A percentile compares a stretch with the other conserved stretches of the same genome.
These are phyloP conservation scores for Nipponia nippon DNA, from an alignment of 2,113 vertebrate species.

Conservation along the genomic window DNA sequence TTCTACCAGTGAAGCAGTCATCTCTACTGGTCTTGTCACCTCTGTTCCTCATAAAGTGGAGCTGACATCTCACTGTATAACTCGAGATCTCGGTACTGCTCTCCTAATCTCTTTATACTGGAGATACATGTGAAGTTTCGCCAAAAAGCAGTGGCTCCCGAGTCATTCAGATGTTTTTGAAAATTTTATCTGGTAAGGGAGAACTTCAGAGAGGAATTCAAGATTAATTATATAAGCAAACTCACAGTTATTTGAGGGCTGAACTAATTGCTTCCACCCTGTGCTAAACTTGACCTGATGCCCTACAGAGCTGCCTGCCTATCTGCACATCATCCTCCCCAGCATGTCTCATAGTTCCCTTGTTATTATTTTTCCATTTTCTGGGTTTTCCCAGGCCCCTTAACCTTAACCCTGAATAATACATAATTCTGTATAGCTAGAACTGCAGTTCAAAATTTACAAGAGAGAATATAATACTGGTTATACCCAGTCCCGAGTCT, in stretches of 20 bases:
- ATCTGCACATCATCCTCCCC: slow-evolving; percentile 41
- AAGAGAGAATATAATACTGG: neutral
- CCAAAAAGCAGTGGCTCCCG: neutral
- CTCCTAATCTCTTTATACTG: neutral
- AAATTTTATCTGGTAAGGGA: neutral
- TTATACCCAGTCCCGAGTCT: neutral
- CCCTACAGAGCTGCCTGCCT: slow-evolving; percentile 14
- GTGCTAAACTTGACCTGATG: slow-evolving; percentile 49
- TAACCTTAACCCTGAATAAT: slow-evolving; percentile 13
- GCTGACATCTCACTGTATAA: neutral
- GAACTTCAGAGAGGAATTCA: slow-evolving; percentile 8
- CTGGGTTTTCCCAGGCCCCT: slow-evolving; percentile 53
- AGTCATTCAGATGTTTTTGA: neutral
- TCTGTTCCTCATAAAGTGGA: neutral
- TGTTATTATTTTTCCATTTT: slow-evolving; percentile 51
- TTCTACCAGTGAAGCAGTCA: neutral
- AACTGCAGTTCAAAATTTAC: neutral
- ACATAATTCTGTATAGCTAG: neutral
- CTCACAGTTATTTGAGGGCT: slow-evolving; percentile 5
- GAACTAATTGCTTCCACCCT: slow-evolving; percentile 46
- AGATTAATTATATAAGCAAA: slow-evolving; percentile 20
- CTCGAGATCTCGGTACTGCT: neutral
- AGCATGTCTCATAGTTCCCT: slow-evolving; percentile 35
- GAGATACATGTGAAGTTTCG: neutral
- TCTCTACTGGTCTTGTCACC: neutral